phyloP scores from a whole-genome alignment of 37 sponge, comb jelly and placozoan species.

The Crambe crambe region DNA sequence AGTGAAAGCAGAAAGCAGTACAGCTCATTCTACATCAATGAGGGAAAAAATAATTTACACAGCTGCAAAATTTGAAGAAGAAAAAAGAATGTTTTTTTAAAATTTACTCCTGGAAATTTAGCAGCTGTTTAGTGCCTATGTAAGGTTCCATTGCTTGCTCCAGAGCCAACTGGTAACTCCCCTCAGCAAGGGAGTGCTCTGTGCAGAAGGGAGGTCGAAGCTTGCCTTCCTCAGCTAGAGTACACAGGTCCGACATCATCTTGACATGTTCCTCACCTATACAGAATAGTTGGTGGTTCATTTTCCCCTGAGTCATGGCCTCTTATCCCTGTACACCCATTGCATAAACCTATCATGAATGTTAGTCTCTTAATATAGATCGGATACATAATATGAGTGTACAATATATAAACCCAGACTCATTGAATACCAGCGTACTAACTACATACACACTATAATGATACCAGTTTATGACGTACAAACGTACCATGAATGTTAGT shows the following conservation, averaged over 20 bases:
- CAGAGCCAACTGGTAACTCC: conserved; percentile 34
- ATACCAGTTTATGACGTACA: neutral
- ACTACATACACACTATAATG: neutral
- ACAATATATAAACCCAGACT: neutral
- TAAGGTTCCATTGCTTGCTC: conserved; percentile 47
- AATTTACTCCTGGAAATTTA: conserved; percentile 15
- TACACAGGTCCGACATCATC: conserved; percentile 41
- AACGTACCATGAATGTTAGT: conserved; percentile 58
- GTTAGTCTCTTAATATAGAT: too few species aligned
- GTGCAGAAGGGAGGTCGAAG: conserved; percentile 28
- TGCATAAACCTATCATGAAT: too few species aligned
- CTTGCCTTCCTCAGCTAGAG: conserved; percentile 39
- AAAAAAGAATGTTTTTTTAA: too few species aligned
- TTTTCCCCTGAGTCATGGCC: too few species aligned
- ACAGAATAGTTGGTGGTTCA: too few species aligned
- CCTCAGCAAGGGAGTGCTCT: conserved; percentile 17
- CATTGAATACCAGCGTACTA: neutral
- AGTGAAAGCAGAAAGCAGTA: too few species aligned
- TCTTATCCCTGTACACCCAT: too few species aligned
- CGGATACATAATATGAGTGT: too few species aligned
- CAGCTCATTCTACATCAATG: too few species aligned
- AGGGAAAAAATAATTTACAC: too few species aligned
- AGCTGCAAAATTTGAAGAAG: too few species aligned
- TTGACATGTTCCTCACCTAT: conserved; percentile 24
- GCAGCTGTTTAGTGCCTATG: conserved; percentile 44